Evolutionary conservation across 1,140 invertebrate species (phyloP).

Genomic region (Druon quercuslanigerum): DNA sequence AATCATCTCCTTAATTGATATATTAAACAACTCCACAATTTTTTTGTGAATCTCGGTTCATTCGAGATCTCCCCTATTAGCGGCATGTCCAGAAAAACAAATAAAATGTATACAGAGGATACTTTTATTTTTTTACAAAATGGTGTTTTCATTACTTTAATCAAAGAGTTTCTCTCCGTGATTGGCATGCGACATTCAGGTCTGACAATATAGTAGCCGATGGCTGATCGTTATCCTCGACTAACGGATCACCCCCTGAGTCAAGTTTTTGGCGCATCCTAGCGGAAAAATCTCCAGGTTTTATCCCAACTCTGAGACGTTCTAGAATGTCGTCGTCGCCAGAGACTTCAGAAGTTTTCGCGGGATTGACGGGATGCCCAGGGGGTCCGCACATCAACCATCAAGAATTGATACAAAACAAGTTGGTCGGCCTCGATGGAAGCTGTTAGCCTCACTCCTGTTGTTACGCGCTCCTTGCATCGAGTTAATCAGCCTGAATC

Average conservation of each 20-base stretch:
- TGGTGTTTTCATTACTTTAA: slow-evolving; percentile 17
- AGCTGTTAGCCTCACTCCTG: slow-evolving; percentile 47
- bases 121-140: slow-evolving; percentile 15
- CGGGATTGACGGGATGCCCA: slow-evolving; percentile 45
- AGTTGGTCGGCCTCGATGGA: slow-evolving; percentile 33
- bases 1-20: slow-evolving; percentile 2
- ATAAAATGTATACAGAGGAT: slow-evolving; percentile 13
- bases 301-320: slow-evolving; percentile 38
- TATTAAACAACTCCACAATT: slow-evolving; percentile 17
- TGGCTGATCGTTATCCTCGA: slow-evolving; percentile 20
- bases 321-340: slow-evolving; percentile 43
- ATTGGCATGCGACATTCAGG: not conserved
- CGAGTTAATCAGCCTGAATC: slow-evolving; percentile 53
- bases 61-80: not conserved
- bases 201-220: not conserved
- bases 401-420: slow-evolving; percentile 39
- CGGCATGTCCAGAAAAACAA: not conserved
- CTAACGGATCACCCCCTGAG: not conserved
- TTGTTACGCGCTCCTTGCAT: slow-evolving; percentile 39
- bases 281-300: slow-evolving; percentile 39
- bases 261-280: slow-evolving; percentile 30
- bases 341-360: slow-evolving; percentile 46
- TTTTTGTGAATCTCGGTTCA: not conserved
- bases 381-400: slow-evolving; percentile 44
- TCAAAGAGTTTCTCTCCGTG: slow-evolving; percentile 3